Evolutionary conservation across 2,797 vertebrate species (phyloP).

Genomic region (Antrozous pallidus): DNA sequence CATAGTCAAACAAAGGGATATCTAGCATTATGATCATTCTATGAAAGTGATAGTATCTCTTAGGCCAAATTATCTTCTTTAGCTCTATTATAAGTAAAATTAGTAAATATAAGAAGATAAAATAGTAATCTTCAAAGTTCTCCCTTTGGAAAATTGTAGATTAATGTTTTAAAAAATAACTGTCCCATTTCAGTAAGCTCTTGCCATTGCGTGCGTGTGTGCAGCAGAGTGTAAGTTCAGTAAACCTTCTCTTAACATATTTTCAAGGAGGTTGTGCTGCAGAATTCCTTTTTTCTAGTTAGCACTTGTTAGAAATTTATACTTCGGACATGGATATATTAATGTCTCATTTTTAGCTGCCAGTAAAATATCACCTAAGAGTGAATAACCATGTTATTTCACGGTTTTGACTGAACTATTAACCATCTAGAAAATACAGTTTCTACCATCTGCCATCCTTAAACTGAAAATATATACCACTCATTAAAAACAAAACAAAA

Average conservation of each 20-base stretch:
- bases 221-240: neutral
- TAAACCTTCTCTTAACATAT: neutral
- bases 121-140: conserved; percentile 6
- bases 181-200: neutral
- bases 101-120: conserved; percentile 3
- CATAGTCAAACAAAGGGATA: neutral
- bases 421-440: neutral
- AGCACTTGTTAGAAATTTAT: neutral
- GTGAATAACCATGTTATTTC: neutral
- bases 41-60: neutral
- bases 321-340: neutral
- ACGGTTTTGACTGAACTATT: neutral
- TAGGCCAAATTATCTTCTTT: neutral
- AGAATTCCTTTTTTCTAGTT: neutral
- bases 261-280: neutral
- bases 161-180: conserved; percentile 9
- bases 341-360: neutral
- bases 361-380: neutral
- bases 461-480: neutral
- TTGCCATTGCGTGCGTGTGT: neutral
- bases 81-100: neutral
- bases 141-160: neutral
- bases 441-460: neutral
- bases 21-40: neutral
- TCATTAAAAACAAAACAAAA: neutral